Percentiles rank a stretch among this genome's conserved stretches.
phyloP scores from a whole-genome alignment of 2,113 vertebrate genomes.

The Apus apus region DNA sequence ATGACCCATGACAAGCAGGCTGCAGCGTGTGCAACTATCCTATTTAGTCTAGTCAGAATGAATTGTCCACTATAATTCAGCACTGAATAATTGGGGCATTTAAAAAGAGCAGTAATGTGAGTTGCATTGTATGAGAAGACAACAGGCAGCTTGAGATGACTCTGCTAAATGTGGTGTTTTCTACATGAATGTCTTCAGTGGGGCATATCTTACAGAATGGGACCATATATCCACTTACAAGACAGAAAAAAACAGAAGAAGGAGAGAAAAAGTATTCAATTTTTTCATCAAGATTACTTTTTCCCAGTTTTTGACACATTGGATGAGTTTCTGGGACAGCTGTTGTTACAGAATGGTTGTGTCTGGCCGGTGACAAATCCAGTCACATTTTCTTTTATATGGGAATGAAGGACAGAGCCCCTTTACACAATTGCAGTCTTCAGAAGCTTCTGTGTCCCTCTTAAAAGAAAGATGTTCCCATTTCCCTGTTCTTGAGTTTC shows the following conservation, averaged over 20 bases:
- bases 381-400: background rate
- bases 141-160: background rate
- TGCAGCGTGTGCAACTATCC: background rate
- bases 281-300: background rate
- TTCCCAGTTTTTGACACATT: background rate
- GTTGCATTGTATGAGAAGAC: background rate
- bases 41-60: background rate
- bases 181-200: background rate
- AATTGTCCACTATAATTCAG: background rate
- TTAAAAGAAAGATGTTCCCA: background rate
- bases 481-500: background rate
- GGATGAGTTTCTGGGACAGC: background rate
- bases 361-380: background rate
- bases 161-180: background rate
- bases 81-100: background rate
- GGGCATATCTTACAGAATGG: background rate
- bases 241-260: background rate
- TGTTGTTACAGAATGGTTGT: background rate
- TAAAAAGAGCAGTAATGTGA: background rate
- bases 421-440: background rate
- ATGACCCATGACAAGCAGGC: slow-evolving; percentile 4
- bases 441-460: background rate
- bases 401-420: background rate
- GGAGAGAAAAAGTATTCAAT: background rate
- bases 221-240: background rate